Conservation (phyloP, 1,140 invertebrate genomes). For the Drosophila albomicans region DNA sequence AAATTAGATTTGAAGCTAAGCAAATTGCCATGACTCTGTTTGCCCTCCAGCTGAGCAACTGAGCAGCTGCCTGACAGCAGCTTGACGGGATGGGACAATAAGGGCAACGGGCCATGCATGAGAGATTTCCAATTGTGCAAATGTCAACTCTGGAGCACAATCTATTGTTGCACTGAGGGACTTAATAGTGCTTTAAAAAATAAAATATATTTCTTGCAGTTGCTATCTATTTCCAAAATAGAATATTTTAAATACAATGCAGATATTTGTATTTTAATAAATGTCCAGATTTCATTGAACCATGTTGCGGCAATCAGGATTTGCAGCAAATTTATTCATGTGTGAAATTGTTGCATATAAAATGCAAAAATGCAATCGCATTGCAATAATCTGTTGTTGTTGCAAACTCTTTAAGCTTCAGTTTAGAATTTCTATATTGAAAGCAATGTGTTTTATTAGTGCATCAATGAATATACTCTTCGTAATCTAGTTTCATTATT, state of each 20-base stretch:
- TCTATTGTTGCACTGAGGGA: neutral
- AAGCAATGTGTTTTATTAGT: neutral
- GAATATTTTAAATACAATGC: neutral
- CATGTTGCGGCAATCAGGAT: neutral
- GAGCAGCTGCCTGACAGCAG: neutral
- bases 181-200: neutral
- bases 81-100: neutral
- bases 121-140: conserved; percentile 71
- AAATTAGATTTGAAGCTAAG: conserved; percentile 31
- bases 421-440: neutral
- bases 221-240: neutral
- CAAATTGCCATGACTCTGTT: conserved; percentile 39
- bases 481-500: too few relatives aligned
- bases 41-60: conserved; percentile 6
- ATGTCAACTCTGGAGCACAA: conserved; percentile 44
- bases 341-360: neutral
- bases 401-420: neutral
- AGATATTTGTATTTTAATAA: neutral
- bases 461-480: too few relatives aligned
- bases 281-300: neutral
- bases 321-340: neutral
- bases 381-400: neutral
- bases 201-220: neutral
- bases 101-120: conserved; percentile 47
- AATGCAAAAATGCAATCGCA: neutral